Percentiles rank a stretch among this genome's conserved stretches.
phyloP scores from a whole-genome alignment of 2,797 vertebrate species.

The Gadopsis marmoratus region DNA sequence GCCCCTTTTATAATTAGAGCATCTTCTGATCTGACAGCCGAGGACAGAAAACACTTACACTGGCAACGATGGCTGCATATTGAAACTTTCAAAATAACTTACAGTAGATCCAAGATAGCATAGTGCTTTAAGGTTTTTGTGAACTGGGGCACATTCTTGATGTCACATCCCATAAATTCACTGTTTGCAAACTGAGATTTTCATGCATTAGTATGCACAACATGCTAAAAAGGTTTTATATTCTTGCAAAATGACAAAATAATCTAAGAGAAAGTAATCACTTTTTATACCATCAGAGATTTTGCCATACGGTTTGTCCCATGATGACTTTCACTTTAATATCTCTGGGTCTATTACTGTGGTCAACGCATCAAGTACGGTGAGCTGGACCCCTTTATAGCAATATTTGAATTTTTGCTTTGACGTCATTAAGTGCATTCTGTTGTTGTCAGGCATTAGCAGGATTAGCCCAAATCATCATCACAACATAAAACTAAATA shows the following conservation, averaged over 20 bases:
- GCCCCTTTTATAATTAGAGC: constrained; percentile 17
- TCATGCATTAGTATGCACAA: neutral
- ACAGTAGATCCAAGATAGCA: no score
- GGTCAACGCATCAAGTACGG: neutral
- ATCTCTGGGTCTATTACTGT: neutral
- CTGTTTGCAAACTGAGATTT: neutral
- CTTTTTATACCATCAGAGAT: neutral
- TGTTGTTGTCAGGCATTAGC: neutral
- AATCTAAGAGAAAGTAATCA: no score
- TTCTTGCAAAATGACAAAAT: neutral
- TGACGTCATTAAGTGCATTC: neutral
- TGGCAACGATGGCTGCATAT: neutral
- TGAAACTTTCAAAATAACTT: no score
- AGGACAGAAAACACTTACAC: neutral
- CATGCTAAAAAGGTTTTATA: neutral
- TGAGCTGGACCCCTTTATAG: neutral
- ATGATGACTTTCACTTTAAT: neutral
- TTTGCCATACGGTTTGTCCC: neutral
- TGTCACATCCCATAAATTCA: neutral
- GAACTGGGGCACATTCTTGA: no score
- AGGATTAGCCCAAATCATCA: neutral
- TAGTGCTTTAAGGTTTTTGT: no score
- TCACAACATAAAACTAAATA: neutral
- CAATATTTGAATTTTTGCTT: neutral
- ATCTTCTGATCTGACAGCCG: constrained; percentile 6